These are phyloP conservation scores for Thunnus albacares DNA, from an alignment of 2,797 vertebrate species.

Conservation along the genomic window DNA sequence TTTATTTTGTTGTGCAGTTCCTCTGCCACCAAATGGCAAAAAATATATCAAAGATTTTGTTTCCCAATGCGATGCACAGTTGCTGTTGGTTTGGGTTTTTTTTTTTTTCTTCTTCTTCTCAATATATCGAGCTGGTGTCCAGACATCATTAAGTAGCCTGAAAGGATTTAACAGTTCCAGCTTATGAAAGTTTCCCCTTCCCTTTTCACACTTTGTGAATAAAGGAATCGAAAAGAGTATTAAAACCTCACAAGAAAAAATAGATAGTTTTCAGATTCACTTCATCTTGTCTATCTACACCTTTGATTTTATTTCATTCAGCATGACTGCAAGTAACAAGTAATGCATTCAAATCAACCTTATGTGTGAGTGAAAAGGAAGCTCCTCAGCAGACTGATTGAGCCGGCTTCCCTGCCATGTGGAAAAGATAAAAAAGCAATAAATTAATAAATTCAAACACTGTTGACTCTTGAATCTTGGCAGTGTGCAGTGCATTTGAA, in stretches of 20 bases:
- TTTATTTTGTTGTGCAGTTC: too few relatives aligned
- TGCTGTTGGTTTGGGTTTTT: too few relatives aligned
- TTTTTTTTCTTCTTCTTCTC: too few relatives aligned
- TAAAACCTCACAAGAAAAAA: too few relatives aligned
- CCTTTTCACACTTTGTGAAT: neutral
- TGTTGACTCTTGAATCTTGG: conserved; percentile 55
- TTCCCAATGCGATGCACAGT: too few relatives aligned
- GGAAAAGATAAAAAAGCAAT: conserved; percentile 17
- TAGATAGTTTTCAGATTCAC: too few relatives aligned
- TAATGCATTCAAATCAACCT: neutral
- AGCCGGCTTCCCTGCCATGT: conserved; percentile 5
- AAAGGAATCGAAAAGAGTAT: neutral
- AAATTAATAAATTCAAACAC: conserved; percentile 11
- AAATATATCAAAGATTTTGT: too few relatives aligned
- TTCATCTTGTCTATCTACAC: neutral
- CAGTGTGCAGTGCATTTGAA: conserved; percentile 9
- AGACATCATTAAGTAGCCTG: neutral
- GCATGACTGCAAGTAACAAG: neutral
- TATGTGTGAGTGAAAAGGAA: neutral
- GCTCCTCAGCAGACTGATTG: conserved; percentile 19
- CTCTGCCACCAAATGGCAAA: too few relatives aligned
- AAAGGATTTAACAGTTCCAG: neutral
- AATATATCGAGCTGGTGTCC: neutral
- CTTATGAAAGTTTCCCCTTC: neutral
- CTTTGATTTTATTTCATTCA: neutral